A percentile compares a stretch with the other conserved stretches of the same genome.
Evolutionary conservation across 2,888 invertebrate species (phyloP).

Genomic region (Hoplodrina ambigua): DNA sequence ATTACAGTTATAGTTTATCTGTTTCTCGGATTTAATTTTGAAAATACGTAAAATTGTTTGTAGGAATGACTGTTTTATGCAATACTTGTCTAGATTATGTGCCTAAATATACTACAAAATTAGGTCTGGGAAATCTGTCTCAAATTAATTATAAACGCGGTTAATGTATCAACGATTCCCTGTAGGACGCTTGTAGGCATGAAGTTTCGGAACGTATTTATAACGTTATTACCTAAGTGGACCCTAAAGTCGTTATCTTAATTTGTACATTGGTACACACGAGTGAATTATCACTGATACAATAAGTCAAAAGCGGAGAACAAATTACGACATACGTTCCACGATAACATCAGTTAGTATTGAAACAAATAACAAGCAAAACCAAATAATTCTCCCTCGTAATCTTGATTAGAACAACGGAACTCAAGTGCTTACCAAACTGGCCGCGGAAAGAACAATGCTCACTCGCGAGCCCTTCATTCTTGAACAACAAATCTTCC

Average conservation of each 20-base stretch:
- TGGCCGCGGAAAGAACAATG: constrained; percentile 83
- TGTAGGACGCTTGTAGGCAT: constrained; percentile 12
- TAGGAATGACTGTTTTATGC: not conserved
- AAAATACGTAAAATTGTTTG: constrained; percentile 21
- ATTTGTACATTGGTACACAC: constrained; percentile 37
- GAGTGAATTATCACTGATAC: constrained; percentile 35
- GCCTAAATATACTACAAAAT: constrained; percentile 6
- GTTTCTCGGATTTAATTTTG: constrained; percentile 43
- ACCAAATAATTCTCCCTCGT: constrained; percentile 70
- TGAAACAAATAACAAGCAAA: constrained; percentile 67
- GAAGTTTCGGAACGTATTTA: constrained; percentile 31
- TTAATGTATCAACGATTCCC: constrained; percentile 28
- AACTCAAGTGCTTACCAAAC: constrained; percentile 87
- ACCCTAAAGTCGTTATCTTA: constrained; percentile 40
- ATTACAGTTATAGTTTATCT: constrained; percentile 46
- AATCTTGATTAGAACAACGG: constrained; percentile 86
- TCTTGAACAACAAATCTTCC: constrained; percentile 87
- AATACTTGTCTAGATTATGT: not conserved
- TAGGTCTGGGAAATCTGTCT: constrained; percentile 21
- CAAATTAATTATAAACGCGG: constrained; percentile 28
- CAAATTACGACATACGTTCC: constrained; percentile 43
- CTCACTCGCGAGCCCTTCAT: constrained; percentile 84
- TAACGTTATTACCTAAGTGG: constrained; percentile 34
- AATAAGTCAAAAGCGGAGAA: constrained; percentile 44
- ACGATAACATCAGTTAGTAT: constrained; percentile 62